Percentiles rank a stretch among this genome's conserved stretches.
These are phyloP conservation scores for Clostera curtula DNA, from an alignment of 2,888 invertebrate species.

Conservation along the genomic window DNA sequence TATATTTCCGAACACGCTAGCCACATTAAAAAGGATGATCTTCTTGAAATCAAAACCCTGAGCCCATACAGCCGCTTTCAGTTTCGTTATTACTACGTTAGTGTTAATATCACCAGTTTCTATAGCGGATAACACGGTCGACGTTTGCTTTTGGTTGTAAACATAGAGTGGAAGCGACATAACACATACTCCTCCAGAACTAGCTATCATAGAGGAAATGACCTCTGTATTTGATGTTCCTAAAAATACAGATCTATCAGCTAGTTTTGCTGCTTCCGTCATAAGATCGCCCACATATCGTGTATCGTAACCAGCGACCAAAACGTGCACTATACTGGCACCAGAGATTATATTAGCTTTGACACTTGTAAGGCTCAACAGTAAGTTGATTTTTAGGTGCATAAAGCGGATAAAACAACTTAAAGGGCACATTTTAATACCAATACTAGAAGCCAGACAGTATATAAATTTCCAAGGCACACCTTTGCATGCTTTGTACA, in stretches of 20 bases:
- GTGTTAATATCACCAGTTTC: conserved; percentile 45
- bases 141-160: conserved; percentile 48
- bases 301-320: conserved; percentile 48
- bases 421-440: conserved; percentile 46
- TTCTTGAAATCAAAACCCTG: conserved; percentile 59
- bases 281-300: conserved; percentile 46
- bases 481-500: conserved; percentile 40
- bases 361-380: conserved; percentile 55
- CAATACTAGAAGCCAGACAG: conserved; percentile 56
- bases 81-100: conserved; percentile 29
- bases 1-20: conserved; percentile 50
- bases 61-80: conserved; percentile 56
- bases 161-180: conserved; percentile 51
- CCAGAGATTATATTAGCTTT: conserved; percentile 41
- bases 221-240: conserved; percentile 37
- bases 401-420: conserved; percentile 62
- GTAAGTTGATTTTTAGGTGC: conserved; percentile 53
- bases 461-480: conserved; percentile 61
- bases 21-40: conserved; percentile 42
- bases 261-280: conserved; percentile 44
- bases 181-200: conserved; percentile 50
- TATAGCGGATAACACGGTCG: conserved; percentile 38
- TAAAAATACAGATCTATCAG: conserved; percentile 35
- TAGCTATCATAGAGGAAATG: conserved; percentile 36
- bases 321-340: conserved; percentile 47